Percentiles rank a stretch among this genome's conserved stretches.
These are phyloP conservation scores for Minunthozetes semirufus DNA, from an alignment of 2,888 invertebrate species.

Conservation along the genomic window DNA sequence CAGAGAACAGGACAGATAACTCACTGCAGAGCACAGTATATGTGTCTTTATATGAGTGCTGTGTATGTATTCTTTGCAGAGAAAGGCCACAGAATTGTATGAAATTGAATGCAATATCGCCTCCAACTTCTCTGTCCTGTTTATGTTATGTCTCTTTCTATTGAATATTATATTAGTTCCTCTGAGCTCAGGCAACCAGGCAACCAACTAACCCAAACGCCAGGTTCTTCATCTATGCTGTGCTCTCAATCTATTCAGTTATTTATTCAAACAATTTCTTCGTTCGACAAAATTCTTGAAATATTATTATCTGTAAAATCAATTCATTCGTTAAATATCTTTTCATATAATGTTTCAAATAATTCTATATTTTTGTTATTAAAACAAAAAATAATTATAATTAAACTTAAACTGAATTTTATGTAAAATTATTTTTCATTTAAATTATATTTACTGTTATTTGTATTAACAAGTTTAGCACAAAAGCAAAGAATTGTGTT, in stretches of 20 bases:
- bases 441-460: background rate
- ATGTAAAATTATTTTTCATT: background rate
- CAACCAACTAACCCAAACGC: background rate
- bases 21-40: background rate
- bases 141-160: constrained; percentile 10
- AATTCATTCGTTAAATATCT: background rate
- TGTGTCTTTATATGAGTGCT: background rate
- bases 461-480: no score
- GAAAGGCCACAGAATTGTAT: constrained; percentile 3
- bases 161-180: constrained; percentile 31
- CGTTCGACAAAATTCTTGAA: background rate
- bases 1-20: constrained; percentile 9
- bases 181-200: constrained; percentile 1
- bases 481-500: background rate
- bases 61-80: background rate
- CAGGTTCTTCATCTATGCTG: background rate
- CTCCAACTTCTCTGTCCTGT: constrained; percentile 21
- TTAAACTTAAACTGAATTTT: background rate
- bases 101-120: constrained; percentile 17
- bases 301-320: background rate
- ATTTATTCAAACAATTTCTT: background rate
- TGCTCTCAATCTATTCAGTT: background rate
- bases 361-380: background rate
- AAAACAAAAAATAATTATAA: background rate
- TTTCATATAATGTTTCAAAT: background rate